These are phyloP conservation scores for Tiphia femorata DNA, from an alignment of 2,888 invertebrate genomes.

Conservation along the genomic window DNA sequence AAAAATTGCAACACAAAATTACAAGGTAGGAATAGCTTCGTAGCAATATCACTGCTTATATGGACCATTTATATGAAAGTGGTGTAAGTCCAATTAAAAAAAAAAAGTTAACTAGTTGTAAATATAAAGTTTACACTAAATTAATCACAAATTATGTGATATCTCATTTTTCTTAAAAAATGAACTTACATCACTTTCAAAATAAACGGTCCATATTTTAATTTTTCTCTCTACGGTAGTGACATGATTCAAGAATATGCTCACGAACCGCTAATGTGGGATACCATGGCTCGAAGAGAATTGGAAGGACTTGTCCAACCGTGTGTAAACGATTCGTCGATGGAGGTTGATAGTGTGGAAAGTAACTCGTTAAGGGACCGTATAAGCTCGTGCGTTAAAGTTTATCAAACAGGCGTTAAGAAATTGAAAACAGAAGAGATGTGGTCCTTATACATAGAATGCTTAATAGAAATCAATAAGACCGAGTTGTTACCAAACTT, in stretches of 20 bases:
- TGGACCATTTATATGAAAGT: too few relatives aligned
- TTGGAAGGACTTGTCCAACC: slow-evolving; percentile 68
- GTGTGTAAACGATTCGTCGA: slow-evolving; percentile 35
- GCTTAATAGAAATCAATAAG: slow-evolving; percentile 72
- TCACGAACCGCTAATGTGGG: slow-evolving; percentile 73
- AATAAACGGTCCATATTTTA: too few relatives aligned
- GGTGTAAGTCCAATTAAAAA: too few relatives aligned
- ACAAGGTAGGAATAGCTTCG: slow-evolving; percentile 56
- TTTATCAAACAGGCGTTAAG: slow-evolving; percentile 71
- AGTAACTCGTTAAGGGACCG: slow-evolving; percentile 65
- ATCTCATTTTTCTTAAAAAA: too few relatives aligned
- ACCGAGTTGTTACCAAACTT: slow-evolving; percentile 67
- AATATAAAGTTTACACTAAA: too few relatives aligned
- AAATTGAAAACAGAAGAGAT: slow-evolving; percentile 70
- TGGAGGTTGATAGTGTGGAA: slow-evolving; percentile 49
- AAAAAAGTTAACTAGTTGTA: too few relatives aligned
- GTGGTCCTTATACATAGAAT: slow-evolving; percentile 73
- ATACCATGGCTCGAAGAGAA: slow-evolving; percentile 74
- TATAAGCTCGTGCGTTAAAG: slow-evolving; percentile 69
- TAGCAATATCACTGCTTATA: neutral
- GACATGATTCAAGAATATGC: slow-evolving; percentile 71
- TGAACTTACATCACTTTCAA: too few relatives aligned
- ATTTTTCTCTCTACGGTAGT: slow-evolving; percentile 42
- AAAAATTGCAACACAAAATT: slow-evolving; percentile 72
- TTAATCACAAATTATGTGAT: too few relatives aligned